These are phyloP conservation scores for Meiosimyza decipiens DNA, from an alignment of 2,888 invertebrate species.

Conservation along the genomic window DNA sequence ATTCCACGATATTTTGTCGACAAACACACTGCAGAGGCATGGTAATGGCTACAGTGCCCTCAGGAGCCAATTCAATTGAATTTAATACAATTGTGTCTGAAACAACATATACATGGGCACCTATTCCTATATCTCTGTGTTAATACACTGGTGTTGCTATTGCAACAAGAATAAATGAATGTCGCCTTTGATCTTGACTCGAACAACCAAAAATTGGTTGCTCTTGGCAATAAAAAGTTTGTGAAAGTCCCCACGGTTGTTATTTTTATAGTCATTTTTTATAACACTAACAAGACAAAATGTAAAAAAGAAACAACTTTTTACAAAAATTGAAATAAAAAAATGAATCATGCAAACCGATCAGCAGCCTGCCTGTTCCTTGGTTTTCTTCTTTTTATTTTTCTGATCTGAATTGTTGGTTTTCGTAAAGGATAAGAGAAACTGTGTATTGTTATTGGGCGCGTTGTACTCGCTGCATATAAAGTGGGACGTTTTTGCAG, in stretches of 20 bases:
- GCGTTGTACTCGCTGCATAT: conserved; percentile 2
- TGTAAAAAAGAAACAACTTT: not conserved
- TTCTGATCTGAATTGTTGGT: conserved; percentile 27
- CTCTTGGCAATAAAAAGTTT: not conserved
- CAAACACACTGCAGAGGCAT: not conserved
- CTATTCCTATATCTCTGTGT: not conserved
- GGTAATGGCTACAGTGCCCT: conserved; percentile 15
- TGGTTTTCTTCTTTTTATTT: not conserved
- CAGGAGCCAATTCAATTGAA: conserved; percentile 15
- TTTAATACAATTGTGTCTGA: not conserved
- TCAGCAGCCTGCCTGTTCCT: conserved; percentile 5
- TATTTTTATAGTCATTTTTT: too few species aligned
- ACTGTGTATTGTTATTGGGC: not conserved
- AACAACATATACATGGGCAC: not conserved
- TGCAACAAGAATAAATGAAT: conserved; percentile 27
- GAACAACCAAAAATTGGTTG: conserved; percentile 12
- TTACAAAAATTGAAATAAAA: conserved; percentile 28
- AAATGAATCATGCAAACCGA: conserved; percentile 34
- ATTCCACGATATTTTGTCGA: conserved; percentile 4
- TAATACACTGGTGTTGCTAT: conserved; percentile 9
- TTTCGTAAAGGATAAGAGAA: conserved; percentile 29
- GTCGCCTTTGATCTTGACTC: conserved; percentile 32
- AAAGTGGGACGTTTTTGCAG: conserved; percentile 7
- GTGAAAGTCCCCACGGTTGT: not conserved
- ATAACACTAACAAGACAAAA: too few species aligned